These are phyloP conservation scores for Acanthopagrus latus DNA, from an alignment of 2,797 vertebrate genomes.

Conservation along the genomic window DNA sequence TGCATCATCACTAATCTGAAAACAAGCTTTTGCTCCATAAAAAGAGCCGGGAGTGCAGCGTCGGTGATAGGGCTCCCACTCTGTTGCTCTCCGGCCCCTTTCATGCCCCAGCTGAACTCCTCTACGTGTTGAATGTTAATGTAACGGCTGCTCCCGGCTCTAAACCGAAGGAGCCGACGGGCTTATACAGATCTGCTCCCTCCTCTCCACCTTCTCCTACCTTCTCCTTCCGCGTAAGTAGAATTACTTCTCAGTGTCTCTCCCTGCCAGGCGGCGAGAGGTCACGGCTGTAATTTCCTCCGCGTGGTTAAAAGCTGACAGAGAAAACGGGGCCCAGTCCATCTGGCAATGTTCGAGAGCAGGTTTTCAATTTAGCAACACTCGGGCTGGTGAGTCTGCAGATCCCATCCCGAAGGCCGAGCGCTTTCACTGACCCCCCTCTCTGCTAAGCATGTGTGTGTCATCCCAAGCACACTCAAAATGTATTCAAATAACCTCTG, in stretches of 20 bases:
- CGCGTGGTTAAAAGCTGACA: slow-evolving; percentile 80
- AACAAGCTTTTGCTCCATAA: slow-evolving; percentile 40
- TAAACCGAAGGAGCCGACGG: slow-evolving; percentile 52
- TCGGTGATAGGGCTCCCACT: slow-evolving; percentile 49
- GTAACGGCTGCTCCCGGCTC: slow-evolving; percentile 62
- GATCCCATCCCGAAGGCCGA: slow-evolving; percentile 49
- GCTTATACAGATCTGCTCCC: slow-evolving; percentile 55
- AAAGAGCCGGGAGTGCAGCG: slow-evolving; percentile 42
- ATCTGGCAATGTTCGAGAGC: slow-evolving; percentile 64
- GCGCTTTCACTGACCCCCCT: slow-evolving; percentile 28
- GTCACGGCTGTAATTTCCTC: slow-evolving; percentile 83
- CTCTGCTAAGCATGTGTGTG: slow-evolving; percentile 60
- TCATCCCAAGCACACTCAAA: slow-evolving; percentile 46
- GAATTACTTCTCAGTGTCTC: slow-evolving; percentile 72
- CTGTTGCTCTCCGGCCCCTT: slow-evolving; percentile 57
- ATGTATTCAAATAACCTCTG: slow-evolving; percentile 61
- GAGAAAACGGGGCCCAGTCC: slow-evolving; percentile 62
- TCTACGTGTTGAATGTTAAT: slow-evolving; percentile 78
- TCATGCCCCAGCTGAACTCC: slow-evolving; percentile 70
- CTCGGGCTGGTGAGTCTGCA: slow-evolving; percentile 53
- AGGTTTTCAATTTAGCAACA: slow-evolving; percentile 80
- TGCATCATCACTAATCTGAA: slow-evolving; percentile 57
- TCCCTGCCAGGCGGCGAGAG: slow-evolving; percentile 59
- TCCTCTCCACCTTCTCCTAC: slow-evolving; percentile 46
- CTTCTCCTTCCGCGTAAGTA: slow-evolving; percentile 53